Evolutionary conservation across 2,113 vertebrate genomes (phyloP), one percentile per base, ranked within the genome.

Genomic region (Caranx melampygus): DNA sequence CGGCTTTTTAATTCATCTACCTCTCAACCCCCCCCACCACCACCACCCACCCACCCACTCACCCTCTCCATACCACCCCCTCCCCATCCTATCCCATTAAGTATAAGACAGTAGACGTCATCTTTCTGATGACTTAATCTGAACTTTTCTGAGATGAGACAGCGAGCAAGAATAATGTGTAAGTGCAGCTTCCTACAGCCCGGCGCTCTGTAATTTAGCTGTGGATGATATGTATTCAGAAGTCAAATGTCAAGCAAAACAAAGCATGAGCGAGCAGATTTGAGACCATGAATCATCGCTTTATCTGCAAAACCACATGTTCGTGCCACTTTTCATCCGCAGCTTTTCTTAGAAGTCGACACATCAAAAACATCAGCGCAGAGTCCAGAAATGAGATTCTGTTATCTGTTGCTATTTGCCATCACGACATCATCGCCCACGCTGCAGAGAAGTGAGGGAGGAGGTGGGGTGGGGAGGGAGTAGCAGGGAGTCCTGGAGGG

Each of bases 121-220:
- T 86, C 69, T 71, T 60, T 40, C 78, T 70, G 64, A 89, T 94
- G 92, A 93, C 90, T 93, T 91, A 87, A 93, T 91, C 88, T 87
- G 72, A 94, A 93, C 84, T 80, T 92, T 78, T 88, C 67, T 78
- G 55, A 67, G 65, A 34, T 13, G 82, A 88, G 70, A 84, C 72
- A 78, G 83, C 69, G 79, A 45, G 67, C 59, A 77, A 61, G 57
- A 63, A 62, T 63, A 34, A 66, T 66, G 68, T 79, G 42, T 55
- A 65, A 81, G 64, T 67, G 70, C 6, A 77, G 79, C 44, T 67
- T 85, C 69, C 44, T 75, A n/a, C 72, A 72, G 14, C 21, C 16
- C n/a, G 3, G 35, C 5, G 60, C 81, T 67, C 83, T 87, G 70
- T 91, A 70, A 87, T 91, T 87, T 84, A 34, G 81, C 66, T 35